Percentiles rank a stretch among this genome's conserved stretches.
phyloP scores from a whole-genome alignment of 2,888 invertebrate genomes.

The Diplolepis rosae region DNA sequence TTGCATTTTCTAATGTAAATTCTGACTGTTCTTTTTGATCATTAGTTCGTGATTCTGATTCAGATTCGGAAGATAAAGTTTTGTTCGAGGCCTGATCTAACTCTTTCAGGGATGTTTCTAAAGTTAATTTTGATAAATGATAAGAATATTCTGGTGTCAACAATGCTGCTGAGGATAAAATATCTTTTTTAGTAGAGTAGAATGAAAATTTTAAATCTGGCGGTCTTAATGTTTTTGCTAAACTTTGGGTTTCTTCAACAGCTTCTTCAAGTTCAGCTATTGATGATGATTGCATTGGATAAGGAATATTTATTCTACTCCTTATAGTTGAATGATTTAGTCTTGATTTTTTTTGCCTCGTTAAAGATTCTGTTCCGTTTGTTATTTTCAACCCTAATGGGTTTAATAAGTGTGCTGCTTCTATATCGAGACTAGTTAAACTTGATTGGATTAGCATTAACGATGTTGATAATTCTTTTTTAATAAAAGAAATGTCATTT shows the following conservation, averaged over 20 bases:
- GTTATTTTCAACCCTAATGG: not conserved
- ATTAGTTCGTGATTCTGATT: not conserved
- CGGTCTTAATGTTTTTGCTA: not conserved
- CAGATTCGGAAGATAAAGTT: not conserved
- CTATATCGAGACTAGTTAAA: not conserved
- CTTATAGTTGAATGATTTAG: not conserved
- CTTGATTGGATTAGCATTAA: not conserved
- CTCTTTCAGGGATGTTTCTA: not conserved
- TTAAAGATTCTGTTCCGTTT: too few species aligned
- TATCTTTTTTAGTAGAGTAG: not conserved
- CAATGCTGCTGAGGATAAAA: not conserved
- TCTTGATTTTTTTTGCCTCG: too few species aligned
- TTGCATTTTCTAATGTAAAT: not conserved
- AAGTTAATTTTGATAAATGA: not conserved
- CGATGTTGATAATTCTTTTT: slow-evolving; percentile 5
- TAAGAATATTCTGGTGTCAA: too few species aligned
- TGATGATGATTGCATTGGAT: not conserved
- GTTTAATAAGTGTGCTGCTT: slow-evolving; percentile 7
- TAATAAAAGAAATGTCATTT: not conserved
- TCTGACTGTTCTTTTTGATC: not conserved
- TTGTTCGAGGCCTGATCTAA: not conserved
- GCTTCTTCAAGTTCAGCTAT: not conserved
- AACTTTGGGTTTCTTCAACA: not conserved
- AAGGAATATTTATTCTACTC: not conserved
- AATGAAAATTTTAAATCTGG: slow-evolving; percentile 17